These are phyloP conservation scores for Pilophorus perplexus DNA, from an alignment of 2,888 invertebrate species.

Conservation along the genomic window DNA sequence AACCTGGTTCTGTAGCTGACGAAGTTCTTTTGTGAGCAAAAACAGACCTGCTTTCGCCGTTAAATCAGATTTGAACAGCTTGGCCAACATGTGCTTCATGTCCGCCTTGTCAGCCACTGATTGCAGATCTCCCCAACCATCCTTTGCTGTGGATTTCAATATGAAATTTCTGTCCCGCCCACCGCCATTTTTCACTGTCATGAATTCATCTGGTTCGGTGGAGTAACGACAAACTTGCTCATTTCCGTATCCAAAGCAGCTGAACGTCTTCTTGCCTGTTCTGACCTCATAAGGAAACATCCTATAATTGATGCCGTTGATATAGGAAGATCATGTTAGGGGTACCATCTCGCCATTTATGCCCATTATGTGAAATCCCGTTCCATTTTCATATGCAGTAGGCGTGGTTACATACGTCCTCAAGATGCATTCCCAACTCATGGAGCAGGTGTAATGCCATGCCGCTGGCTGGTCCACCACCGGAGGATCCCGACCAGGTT, in stretches of 20 bases:
- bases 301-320: background rate
- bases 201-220: background rate
- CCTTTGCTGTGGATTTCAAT: background rate
- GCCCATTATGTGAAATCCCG: background rate
- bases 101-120: background rate
- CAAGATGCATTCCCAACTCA: background rate
- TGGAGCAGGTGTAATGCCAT: too few species aligned
- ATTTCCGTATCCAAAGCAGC: background rate
- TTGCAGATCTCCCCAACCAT: background rate
- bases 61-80: background rate
- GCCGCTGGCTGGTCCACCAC: too few species aligned
- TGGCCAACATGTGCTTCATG: background rate
- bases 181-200: background rate
- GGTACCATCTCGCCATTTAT: background rate
- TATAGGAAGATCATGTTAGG: background rate
- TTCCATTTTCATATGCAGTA: background rate
- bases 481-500: too few species aligned
- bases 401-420: background rate
- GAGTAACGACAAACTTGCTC: background rate
- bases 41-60: background rate
- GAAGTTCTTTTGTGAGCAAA: background rate
- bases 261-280: background rate
- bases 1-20: background rate
- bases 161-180: background rate
- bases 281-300: background rate